These are phyloP conservation scores for Prochilodus magdalenae DNA, from an alignment of 2,113 vertebrate genomes.

Conservation along the genomic window DNA sequence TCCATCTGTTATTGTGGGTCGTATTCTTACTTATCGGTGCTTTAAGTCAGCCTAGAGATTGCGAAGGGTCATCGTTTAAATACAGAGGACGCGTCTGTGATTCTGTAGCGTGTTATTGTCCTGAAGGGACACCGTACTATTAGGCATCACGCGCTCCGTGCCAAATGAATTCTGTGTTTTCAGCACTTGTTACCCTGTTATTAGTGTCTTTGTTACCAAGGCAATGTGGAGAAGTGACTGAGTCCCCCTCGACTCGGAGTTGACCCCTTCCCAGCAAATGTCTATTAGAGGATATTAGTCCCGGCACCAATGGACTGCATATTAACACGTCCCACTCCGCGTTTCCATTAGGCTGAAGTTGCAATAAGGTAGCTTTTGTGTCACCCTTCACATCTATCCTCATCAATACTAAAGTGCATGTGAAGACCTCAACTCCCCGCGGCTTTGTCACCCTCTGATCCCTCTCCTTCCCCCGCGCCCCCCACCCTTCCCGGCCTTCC, in stretches of 20 bases:
- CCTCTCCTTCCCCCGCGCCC: conserved; percentile 15
- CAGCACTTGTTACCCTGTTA: conserved; percentile 47
- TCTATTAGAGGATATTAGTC: conserved; percentile 16
- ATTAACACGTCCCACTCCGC: no score
- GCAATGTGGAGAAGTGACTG: conserved; percentile 42
- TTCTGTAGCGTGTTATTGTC: conserved; percentile 17
- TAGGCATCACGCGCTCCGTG: conserved; percentile 31
- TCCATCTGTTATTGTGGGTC: no score
- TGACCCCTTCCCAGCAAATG: conserved; percentile 44
- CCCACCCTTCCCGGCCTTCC: conserved; percentile 30
- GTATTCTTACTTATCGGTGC: no score
- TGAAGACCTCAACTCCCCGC: neutral
- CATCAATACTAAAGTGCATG: neutral
- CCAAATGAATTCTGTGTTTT: conserved; percentile 41
- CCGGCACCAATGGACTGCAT: neutral
- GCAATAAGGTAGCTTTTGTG: neutral
- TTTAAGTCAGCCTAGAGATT: neutral
- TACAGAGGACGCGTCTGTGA: neutral
- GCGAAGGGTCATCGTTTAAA: conserved; percentile 3
- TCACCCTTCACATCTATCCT: neutral
- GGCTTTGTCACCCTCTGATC: conserved; percentile 31
- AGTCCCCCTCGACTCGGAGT: conserved; percentile 23
- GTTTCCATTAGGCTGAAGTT: neutral
- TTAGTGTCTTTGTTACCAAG: conserved; percentile 57
- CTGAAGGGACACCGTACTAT: conserved; percentile 10